A percentile compares a stretch with the other conserved stretches of the same genome.
These are phyloP conservation scores for Auanema sp. DNA, from an alignment of 2,888 invertebrate genomes.

Conservation along the genomic window DNA sequence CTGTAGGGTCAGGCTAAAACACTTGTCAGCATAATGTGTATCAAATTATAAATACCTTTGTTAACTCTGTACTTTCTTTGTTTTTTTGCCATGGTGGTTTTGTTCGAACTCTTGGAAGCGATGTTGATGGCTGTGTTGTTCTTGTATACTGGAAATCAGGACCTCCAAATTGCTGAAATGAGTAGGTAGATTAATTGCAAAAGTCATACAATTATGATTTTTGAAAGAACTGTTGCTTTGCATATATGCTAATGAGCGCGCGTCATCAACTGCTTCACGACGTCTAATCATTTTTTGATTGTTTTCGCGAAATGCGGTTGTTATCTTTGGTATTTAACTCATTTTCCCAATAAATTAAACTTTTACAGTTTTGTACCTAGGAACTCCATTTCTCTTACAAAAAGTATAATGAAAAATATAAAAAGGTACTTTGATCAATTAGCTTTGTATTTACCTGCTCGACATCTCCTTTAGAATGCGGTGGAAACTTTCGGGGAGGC, in stretches of 20 bases:
- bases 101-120: slow-evolving; percentile 27
- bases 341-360: background rate
- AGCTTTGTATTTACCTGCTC: slow-evolving; percentile 23
- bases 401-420: background rate
- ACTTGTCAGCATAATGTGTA: no score
- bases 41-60: no score
- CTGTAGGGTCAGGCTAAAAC: slow-evolving; percentile 12
- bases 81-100: slow-evolving; percentile 32
- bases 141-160: slow-evolving; percentile 29
- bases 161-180: slow-evolving; percentile 44
- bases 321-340: background rate
- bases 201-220: no score
- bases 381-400: background rate
- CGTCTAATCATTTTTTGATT: background rate
- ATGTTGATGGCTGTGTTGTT: slow-evolving; percentile 20
- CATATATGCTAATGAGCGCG: no score
- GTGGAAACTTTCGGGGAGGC: slow-evolving; percentile 39
- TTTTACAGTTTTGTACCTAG: background rate
- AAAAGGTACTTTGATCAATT: background rate
- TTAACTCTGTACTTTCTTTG: background rate
- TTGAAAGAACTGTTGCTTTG: no score
- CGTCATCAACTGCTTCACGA: no score
- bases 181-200: background rate
- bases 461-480: slow-evolving; percentile 23
- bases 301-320: background rate